Percentiles rank a stretch among this genome's conserved stretches.
Conservation (phyloP, 2,888 invertebrate species). For the Andrena bicolor region DNA sequence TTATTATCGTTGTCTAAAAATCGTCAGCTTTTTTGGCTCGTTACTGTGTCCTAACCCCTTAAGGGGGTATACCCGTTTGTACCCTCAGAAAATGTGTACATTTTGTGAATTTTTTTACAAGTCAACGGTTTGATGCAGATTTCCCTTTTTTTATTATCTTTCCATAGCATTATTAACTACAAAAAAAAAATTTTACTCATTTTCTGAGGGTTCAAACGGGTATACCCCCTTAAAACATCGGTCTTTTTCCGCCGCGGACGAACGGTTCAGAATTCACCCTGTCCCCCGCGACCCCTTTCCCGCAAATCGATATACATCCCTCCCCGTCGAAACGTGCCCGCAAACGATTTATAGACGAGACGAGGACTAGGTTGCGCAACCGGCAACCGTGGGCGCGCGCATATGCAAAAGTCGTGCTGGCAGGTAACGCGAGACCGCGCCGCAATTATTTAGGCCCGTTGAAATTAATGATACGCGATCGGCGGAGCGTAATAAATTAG, state of each 20-base stretch:
- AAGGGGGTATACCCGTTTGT: no score
- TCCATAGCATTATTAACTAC: no score
- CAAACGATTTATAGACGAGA: conserved; percentile 18
- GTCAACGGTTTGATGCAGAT: no score
- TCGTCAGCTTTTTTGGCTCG: no score
- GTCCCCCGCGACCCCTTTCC: neutral
- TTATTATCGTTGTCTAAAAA: no score
- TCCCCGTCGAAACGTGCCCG: neutral
- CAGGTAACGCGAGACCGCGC: conserved; percentile 14
- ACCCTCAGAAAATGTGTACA: no score
- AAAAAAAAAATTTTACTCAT: no score
- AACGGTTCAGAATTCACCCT: neutral
- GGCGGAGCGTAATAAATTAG: conserved; percentile 20
- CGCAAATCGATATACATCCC: conserved; percentile 10
- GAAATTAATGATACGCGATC: conserved; percentile 31
- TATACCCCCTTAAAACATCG: no score
- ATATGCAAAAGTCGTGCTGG: conserved; percentile 24
- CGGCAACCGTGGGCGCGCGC: conserved; percentile 20
- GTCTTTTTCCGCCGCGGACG: neutral
- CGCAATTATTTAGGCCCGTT: conserved; percentile 35
- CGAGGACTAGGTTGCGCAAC: conserved; percentile 16
- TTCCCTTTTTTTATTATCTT: no score
- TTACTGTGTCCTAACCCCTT: no score
- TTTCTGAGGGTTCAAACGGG: no score
- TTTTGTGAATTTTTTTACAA: no score